These are phyloP conservation scores for Tipula helvola DNA, from an alignment of 2,888 invertebrate genomes.

Conservation along the genomic window DNA sequence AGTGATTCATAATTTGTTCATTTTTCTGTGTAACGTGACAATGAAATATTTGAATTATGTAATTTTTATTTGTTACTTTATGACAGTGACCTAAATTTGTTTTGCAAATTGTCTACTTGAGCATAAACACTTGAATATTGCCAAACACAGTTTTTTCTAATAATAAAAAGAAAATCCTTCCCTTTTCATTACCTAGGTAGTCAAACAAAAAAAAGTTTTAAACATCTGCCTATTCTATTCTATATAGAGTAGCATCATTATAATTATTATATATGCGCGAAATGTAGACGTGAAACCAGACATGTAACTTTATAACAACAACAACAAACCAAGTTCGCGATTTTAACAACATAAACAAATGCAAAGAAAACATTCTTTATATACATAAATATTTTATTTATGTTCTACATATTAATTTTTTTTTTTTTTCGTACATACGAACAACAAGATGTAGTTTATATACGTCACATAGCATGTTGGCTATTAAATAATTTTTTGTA, in stretches of 20 bases:
- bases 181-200: too few relatives aligned
- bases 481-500: neutral
- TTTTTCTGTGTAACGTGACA: neutral
- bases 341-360: neutral
- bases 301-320: neutral
- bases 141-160: too few relatives aligned
- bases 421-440: neutral
- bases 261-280: neutral
- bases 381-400: neutral
- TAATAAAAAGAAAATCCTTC: too few relatives aligned
- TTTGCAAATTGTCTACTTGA: too few relatives aligned
- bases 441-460: neutral
- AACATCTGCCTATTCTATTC: neutral
- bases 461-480: neutral
- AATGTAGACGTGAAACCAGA: neutral
- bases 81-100: too few relatives aligned
- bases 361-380: neutral
- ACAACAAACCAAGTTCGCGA: neutral
- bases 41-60: neutral
- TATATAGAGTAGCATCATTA: neutral
- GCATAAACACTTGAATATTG: too few relatives aligned
- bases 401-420: neutral
- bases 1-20: neutral
- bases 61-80: too few relatives aligned
- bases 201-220: neutral